These are phyloP conservation scores for Plecotus auritus DNA, from an alignment of 2,113 vertebrate species.

Conservation along the genomic window DNA sequence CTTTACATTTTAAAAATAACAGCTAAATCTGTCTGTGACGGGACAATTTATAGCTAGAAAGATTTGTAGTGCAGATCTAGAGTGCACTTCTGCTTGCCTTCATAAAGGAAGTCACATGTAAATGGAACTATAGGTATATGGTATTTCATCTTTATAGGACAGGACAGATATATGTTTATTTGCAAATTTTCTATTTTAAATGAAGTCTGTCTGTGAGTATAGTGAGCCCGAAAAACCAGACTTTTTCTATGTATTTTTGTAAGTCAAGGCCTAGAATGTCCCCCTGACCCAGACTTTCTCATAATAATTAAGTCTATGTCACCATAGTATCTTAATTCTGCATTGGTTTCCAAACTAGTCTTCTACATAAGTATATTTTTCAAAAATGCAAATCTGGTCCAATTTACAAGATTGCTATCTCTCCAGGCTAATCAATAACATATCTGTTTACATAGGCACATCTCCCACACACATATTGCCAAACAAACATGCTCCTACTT, in stretches of 20 bases:
- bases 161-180: not conserved
- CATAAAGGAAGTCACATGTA: not conserved
- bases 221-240: not conserved
- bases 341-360: not conserved
- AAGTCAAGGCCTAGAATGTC: constrained; percentile 1
- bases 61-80: not conserved
- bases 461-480: not conserved
- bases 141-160: not conserved
- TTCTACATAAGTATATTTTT: not conserved
- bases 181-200: not conserved
- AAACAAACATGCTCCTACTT: not conserved
- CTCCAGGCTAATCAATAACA: not conserved
- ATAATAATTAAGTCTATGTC: not conserved
- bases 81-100: not conserved
- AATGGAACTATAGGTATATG: not conserved
- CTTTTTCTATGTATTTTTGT: not conserved
- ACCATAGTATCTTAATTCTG: not conserved
- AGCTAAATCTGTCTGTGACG: not conserved
- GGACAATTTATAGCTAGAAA: not conserved
- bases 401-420: not conserved
- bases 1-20: constrained; percentile 3
- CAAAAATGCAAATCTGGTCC: not conserved
- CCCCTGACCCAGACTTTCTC: not conserved
- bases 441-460: not conserved
- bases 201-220: not conserved